Base-by-base conservation (phyloP, 2,888 invertebrate species). In the Eutolmus rufibarbis region DNA sequence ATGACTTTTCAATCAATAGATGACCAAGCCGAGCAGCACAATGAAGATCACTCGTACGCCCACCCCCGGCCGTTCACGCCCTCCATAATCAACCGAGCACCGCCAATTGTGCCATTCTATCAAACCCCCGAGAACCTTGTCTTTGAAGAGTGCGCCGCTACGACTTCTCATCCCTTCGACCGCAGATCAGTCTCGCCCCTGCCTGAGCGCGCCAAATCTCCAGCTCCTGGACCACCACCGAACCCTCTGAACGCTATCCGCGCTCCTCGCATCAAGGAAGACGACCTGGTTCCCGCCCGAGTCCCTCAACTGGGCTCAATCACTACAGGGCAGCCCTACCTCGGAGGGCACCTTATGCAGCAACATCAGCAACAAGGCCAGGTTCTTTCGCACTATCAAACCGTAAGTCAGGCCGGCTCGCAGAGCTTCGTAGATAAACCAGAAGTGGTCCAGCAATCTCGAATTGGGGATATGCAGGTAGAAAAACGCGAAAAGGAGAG, bases 61-160 rank as follows among this genome's bases (percentile, higher is more conserved):
- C 91, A 88, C 56, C 91, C 91, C 1, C 93, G 96, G 87, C 94
- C 96, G 5, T 93, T 94, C 88, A 96, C 96, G 28, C 96, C 96
- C 0, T 95, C 95, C 90, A 92, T 94, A 92, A 95, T 95, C 87
- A 96, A 96, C 91, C 92, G 92, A 88, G 96, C 96, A 37, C 96
- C 96, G 1, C 95, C 96, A 14, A 94, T 95, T 82, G 95, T 97
- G 89, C 97, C 97, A 9, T 95, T 95, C 90, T 97, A 97, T 91
- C 97, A 97, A 92, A 92, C 92, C 19, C 88, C 91, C 14, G 95
- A 95, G 92, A 95, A 96, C 91, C 93, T 97, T 89, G 95, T 96
- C 46, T 94, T 95, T n/a, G 95, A 95, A 74, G 94, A 95, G 90
- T 94, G 95, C 90, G 90, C 92, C 86, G 94, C 96, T 5, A 93